These are phyloP conservation scores for Sinocyclocheilus grahami DNA, from an alignment of 2,113 vertebrate species.

Conservation along the genomic window DNA sequence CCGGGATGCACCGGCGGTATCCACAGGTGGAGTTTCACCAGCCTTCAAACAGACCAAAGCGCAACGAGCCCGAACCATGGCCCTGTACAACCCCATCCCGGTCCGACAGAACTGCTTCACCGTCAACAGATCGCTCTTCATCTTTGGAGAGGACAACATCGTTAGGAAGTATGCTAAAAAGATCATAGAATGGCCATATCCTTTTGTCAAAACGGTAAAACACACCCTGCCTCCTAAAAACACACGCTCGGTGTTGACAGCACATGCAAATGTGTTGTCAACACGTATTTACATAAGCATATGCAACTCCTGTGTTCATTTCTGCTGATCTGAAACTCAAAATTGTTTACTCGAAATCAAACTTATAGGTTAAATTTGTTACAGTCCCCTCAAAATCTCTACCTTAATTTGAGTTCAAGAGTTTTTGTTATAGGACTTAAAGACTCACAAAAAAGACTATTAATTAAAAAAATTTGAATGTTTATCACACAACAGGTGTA, in stretches of 20 bases:
- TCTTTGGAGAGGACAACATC: constrained; percentile 96
- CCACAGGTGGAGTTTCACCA: constrained; percentile 86
- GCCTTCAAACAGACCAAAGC: constrained; percentile 98
- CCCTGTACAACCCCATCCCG: constrained; percentile 97
- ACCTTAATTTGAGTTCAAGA: background rate
- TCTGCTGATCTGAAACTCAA: background rate
- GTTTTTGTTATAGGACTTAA: background rate
- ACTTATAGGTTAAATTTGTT: background rate
- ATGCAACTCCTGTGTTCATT: background rate
- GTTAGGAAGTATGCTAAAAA: constrained; percentile 98
- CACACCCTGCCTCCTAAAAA: background rate
- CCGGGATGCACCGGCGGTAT: constrained; percentile 86
- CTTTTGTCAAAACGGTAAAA: constrained; percentile 74
- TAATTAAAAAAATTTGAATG: background rate
- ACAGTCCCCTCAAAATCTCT: background rate
- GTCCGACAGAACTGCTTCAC: constrained; percentile 99
- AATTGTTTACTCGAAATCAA: background rate
- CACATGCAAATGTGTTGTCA: constrained; percentile 3
- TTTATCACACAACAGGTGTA: background rate
- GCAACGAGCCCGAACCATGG: constrained; percentile 97
- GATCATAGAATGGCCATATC: constrained; percentile 99
- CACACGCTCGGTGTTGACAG: background rate
- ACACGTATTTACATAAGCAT: constrained; percentile 32
- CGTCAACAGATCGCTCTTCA: constrained; percentile 96
- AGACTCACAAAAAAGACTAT: background rate